Evolutionary conservation across 2,888 invertebrate genomes (phyloP), one percentile per base, ranked within the genome.

Genomic region (Herminia tarsipennalis): DNA sequence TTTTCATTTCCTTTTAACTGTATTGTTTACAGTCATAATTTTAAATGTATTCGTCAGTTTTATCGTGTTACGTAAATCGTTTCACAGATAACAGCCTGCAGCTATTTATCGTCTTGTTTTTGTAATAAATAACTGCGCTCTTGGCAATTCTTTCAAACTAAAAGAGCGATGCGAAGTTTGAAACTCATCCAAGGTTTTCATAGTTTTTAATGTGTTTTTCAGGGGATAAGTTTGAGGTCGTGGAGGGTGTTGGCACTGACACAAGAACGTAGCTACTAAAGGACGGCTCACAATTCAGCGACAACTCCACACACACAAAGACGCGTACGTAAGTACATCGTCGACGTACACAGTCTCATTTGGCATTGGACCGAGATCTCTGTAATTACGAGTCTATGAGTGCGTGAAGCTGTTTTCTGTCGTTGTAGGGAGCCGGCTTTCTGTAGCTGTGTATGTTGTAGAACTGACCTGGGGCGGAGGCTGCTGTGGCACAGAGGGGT

Each of bases 401-500:
- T n/a, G n/a, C n/a, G n/a, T n/a, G n/a, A n/a, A n/a, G n/a, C n/a
- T n/a, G n/a, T n/a, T n/a, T n/a, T n/a, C n/a, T n/a, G n/a, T n/a
- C n/a, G n/a, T n/a, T n/a, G n/a, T n/a, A n/a, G n/a, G n/a, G n/a
- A n/a, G n/a, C n/a, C n/a, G n/a, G n/a, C n/a, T n/a, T 28, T 28
- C 13, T 1, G 2, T 29, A 6, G 24, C 3, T 27, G 1, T 12
- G 18, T 18, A 32, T 29, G 9, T 2, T 17, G n/a, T n/a, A n/a
- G n/a, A n/a, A 62, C 74, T 65, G 21, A 86, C 86, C 74, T 2
- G 85, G 84, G 8, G 74, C 65, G 1, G 44, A 39, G 0, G 81
- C 79, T 9, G 70, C 49, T 1, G 85, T 85, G 17, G 82, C 82
- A 49, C 86, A 85, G 29, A 70, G 56, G 0, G 81, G 83, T 3